Evolutionary conservation across 2,888 invertebrate genomes (phyloP), one percentile per base, ranked within the genome.

Genomic region (Xanthia icteritia): DNA sequence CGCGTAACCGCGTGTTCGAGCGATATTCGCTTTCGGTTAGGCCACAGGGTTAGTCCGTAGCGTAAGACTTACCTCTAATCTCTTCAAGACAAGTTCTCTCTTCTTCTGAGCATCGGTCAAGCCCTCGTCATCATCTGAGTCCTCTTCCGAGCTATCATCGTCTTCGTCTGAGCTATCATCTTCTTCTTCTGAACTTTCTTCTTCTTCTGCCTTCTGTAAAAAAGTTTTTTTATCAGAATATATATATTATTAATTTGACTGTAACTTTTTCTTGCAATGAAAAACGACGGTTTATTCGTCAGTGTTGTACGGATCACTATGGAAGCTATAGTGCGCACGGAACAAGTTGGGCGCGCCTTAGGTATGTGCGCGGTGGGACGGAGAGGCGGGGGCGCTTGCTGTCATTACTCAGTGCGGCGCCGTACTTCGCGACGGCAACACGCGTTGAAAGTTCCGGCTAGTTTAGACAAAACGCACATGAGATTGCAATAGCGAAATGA

Each of bases 91-190:
- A 79, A 97, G 97, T 90, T 98, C 98, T 73, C 98, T 97, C 84
- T 98, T 97, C 86, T 97, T 98, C 90, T 98, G 98, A 0, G 98
- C 98, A 90, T 98, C 98, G 1, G 98, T 98, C 93, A 97, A 97
- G 90, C 97, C 97, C 58, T 98, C 98, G 27, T 97, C 97, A 17
- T 97, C 97, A 9, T 97, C 97, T 1, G 97, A 97, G 20, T 97
- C 97, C 36, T 97, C 97, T 20, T 97, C 97, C 0, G 96, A 96
- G 81, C 97, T 97, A 96, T 96, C 39, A 61, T 79, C 78, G 20
- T 97, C 97, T 54, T 94, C 97, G 2, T 95, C 95, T 0, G 97
- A 97, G 90, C 97, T 94, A 45, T 97, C 94, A 36, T 97, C 95
- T 45, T 93, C 95, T 78, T 94, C 94, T 31, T 93, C 92, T 11